A percentile compares a stretch with the other conserved stretches of the same genome.
Evolutionary conservation across 2,113 vertebrate species (phyloP).

Genomic region (Bubalus kerabau): DNA sequence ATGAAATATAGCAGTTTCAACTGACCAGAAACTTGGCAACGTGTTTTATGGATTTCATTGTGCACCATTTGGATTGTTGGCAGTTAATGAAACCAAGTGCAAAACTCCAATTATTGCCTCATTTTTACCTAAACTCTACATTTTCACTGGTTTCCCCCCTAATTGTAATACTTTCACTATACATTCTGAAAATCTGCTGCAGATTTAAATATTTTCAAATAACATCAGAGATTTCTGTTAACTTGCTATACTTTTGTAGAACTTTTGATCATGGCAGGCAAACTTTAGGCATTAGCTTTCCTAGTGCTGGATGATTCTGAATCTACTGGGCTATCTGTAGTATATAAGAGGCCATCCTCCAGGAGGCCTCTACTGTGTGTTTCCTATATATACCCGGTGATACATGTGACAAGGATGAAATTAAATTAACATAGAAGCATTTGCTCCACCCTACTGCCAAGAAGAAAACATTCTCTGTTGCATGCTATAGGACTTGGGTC

Average conservation of each 20-base stretch:
- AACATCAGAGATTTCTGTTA: conserved; percentile 41
- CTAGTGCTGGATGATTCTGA: background rate
- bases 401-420: background rate
- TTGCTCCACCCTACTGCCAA: background rate
- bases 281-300: background rate
- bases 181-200: conserved; percentile 59
- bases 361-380: background rate
- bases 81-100: conserved; percentile 64
- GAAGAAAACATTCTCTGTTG: background rate
- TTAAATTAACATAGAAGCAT: background rate
- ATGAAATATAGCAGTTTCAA: conserved; percentile 53
- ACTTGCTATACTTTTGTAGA: background rate
- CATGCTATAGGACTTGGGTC: background rate
- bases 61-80: conserved; percentile 55
- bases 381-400: background rate
- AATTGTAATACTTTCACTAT: conserved; percentile 53
- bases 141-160: conserved; percentile 37
- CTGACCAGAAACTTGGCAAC: conserved; percentile 65
- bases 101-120: conserved; percentile 71
- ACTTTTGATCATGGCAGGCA: conserved; percentile 15
- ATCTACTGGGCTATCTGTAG: background rate
- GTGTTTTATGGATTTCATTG: conserved; percentile 58
- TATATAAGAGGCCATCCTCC: background rate
- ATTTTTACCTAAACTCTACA: conserved; percentile 66
- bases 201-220: conserved; percentile 63